A percentile compares a stretch with the other conserved stretches of the same genome.
phyloP scores from a whole-genome alignment of 1,140 invertebrate genomes.

The Heliconius hewitsoni region DNA sequence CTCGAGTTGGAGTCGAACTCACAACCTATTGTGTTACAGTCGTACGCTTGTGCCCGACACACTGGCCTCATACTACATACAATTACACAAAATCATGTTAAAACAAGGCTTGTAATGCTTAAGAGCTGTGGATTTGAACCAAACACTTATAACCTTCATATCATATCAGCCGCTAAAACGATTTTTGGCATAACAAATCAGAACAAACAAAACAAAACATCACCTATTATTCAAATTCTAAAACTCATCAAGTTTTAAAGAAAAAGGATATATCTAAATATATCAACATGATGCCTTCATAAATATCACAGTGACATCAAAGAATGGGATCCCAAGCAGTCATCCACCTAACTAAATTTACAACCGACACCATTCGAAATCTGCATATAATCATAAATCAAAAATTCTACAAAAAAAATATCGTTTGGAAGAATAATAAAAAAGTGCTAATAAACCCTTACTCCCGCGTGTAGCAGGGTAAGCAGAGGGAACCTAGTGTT shows the following conservation, averaged over 20 bases:
- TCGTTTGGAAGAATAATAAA: slow-evolving; percentile 36
- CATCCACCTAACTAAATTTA: slow-evolving; percentile 53
- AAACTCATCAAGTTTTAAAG: slow-evolving; percentile 59
- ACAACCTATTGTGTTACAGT: no score
- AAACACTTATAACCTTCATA: not conserved
- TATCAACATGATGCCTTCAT: slow-evolving; percentile 57
- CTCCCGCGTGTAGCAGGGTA: slow-evolving; percentile 16
- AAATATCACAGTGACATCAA: slow-evolving; percentile 60
- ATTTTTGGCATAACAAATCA: not conserved
- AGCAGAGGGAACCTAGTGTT: no score
- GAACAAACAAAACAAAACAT: slow-evolving; percentile 26
- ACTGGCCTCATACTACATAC: no score
- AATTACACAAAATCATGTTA: no score
- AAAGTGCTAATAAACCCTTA: slow-evolving; percentile 57
- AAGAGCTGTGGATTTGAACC: not conserved
- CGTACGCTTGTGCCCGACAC: no score
- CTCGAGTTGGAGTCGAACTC: no score
- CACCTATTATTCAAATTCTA: slow-evolving; percentile 47
- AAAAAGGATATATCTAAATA: slow-evolving; percentile 47
- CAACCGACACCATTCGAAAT: slow-evolving; percentile 48
- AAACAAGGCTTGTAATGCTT: no score
- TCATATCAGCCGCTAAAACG: not conserved
- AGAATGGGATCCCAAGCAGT: slow-evolving; percentile 44
- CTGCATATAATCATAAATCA: slow-evolving; percentile 60
- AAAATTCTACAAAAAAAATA: slow-evolving; percentile 49